Base-by-base conservation (phyloP, 2,113 vertebrate genomes). In the Dunckerocampus dactyliophorus region DNA sequence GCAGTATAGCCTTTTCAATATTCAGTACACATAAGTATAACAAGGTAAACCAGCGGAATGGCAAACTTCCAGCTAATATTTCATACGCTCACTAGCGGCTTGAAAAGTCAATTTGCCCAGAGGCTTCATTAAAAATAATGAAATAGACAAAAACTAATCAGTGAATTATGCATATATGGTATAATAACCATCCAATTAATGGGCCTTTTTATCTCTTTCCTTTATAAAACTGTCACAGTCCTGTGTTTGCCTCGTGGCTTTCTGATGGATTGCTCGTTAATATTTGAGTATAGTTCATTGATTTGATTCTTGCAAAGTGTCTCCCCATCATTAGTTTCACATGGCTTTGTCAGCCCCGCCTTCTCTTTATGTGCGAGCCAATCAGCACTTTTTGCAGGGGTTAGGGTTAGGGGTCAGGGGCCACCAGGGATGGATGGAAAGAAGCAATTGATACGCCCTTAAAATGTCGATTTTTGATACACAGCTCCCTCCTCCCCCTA, bases 111-210 rank as follows among this genome's bases (percentile, higher is more conserved):
- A 31, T 53, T 53, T 17, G 7, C 15, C 10, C 6, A 1, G 24
- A n/a, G 51, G 28, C 16, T 31, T 53, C 51, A 53, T 53, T 53
- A 53, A 53, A 53, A 31, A 53, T 53, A n/a, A 31, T n/a, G 24
- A 51, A 7, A 28, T 24, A 34, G 47, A n/a, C 14, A 8, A 52
- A 53, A 31, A 16, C 7, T n/a, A 53, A 31, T 17, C 16, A 3
- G 17, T 17, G 22, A 53, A 53, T 53, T 24, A 24, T 51, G 49
- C 24, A 16, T 53, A 34, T 34, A 34, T 1, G 7, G 22, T 53
- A 31, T 53, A 31, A 17, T 31, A 17, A 31, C 15, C 16, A 53
- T 53, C 1, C 8, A 53, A 17, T 53, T 53, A 17, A 31, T 34
- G 16, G 34, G 34, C 3, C 15, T 9, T 34, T 17, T 53, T 53